Evolutionary conservation across 1,140 invertebrate genomes (phyloP), one percentile per base, ranked within the genome.

Genomic region (Ruditapes philippinarum): DNA sequence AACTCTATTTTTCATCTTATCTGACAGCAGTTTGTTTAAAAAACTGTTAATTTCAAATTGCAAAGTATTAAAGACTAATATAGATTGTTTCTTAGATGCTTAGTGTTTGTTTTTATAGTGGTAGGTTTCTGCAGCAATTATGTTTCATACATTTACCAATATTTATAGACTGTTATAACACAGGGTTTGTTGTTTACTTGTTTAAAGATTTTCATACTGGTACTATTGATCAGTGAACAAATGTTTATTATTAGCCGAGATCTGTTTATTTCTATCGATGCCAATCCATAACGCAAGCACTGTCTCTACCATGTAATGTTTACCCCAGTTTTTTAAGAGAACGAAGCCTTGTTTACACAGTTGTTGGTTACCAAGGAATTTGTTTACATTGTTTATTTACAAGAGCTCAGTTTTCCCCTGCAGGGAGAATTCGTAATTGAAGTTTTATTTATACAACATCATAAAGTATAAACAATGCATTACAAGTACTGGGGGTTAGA

Each of bases 321-420:
- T 92, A 92, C 91, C 83, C 88, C 90, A 89, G 68, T 89, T 83
- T 76, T 65, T 76, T 60, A 14, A 54, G 38, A 83, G 81, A 82
- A 40, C 70, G 79, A 73, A 87, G 70, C 54, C 49, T 89, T 92
- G 91, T 92, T 92, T 92, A 92, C 90, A 89, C 86, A 92, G 89
- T 90, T 91, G 89, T 90, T 51, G 42, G 81, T 84, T 70, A 70
- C 78, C 78, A 74, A 45, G 79, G 87, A 51, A 82, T 83, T 92
- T 92, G 91, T 92, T 92, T 92, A 92, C 91, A 76, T 70, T 42
- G 31, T 84, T 89, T 91, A 80, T 91, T 84, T 91, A 91, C 89
- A 90, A 84, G 86, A 88, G 85, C 79, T 80, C 51, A 60, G 70
- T 74, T 88, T 91, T 81, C 83, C 49, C 51, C 42, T 79, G 31